Evolutionary conservation across 2,797 vertebrate species (phyloP), one percentile per base, ranked within the genome.

Genomic region (Sphaeramia orbicularis): DNA sequence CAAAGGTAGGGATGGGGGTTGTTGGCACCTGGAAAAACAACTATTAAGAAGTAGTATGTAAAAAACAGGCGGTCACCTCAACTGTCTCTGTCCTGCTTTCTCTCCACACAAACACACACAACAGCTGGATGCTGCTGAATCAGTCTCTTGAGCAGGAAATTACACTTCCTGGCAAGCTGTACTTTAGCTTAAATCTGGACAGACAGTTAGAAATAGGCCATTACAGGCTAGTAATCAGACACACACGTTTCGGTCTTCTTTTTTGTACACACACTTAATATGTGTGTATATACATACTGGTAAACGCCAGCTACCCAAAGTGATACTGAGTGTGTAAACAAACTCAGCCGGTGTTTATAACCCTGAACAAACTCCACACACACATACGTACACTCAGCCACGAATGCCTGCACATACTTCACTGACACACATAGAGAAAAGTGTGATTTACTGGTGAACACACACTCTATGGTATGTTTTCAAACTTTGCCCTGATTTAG

Each of bases 61-160:
- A 84, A 86, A 80, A 89, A 68, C 64, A 79, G 75, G 10, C 66
- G 4, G 61, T 30, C 35, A 35, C 44, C 68, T 66, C 54, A 52
- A 71, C 59, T 49, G 15, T 66, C 12, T 65, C 50, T 56, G 36
- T 79, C 74, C 67, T 42, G 7, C 55, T 69, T 41, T 65, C 58
- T 64, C 58, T 53, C 40, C 2, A 37, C 38, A 62, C 45, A 66
- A 65, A 86, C 64, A 44, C 36, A 35, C 11, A 74, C 68, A 84
- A 83, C 89, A 86, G 88, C 86, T 88, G 86, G 78, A 76, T 73
- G 80, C 64, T 65, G 78, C 81, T 77, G 82, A 86, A 74, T 90
- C 86, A 88, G 84, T 70, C 67, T 74, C 64, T 58, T 40, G 45
- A 63, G 82, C 83, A 85, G 89, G 85, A 92, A 89, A 87, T 86